Evolutionary conservation across 1,140 invertebrate species (phyloP).

Genomic region (Teleopsis dalmanni): DNA sequence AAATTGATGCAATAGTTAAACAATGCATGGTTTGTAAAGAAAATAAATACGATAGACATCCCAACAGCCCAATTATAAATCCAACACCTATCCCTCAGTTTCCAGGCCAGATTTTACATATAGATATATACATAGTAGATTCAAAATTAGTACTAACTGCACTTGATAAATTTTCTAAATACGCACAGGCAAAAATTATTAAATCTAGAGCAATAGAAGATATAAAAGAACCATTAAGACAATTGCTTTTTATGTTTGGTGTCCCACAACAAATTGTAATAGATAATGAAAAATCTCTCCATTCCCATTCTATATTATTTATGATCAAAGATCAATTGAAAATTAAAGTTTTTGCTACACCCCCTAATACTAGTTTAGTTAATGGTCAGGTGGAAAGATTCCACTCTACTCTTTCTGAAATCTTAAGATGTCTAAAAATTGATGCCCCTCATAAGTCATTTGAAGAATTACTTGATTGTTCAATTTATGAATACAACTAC

Average conservation of each 20-base stretch:
- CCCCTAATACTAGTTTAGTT: constrained; percentile 4
- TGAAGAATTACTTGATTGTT: constrained; percentile 7
- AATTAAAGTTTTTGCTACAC: constrained; percentile 4
- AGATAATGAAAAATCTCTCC: constrained; percentile 14
- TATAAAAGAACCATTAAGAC: constrained; percentile 5
- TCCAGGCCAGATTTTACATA: constrained; percentile 15
- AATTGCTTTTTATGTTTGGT: neutral
- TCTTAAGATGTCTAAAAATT: constrained; percentile 11
- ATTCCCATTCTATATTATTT: constrained; percentile 1
- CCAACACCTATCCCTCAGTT: constrained; percentile 13
- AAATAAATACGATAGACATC: constrained; percentile 6
- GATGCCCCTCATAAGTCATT: constrained; percentile 3
- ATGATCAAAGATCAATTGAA: constrained; percentile 7
- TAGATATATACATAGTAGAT: constrained; percentile 15
- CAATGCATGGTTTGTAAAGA: constrained; percentile 16
- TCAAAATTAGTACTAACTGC: constrained; percentile 2
- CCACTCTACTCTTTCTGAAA: constrained; percentile 17
- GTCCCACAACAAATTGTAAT: constrained; percentile 8
- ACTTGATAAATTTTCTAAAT: constrained; percentile 20
- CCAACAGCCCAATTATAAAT: constrained; percentile 3
- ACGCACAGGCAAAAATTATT: constrained; percentile 8
- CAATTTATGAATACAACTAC: constrained; percentile 12
- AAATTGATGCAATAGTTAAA: constrained; percentile 10
- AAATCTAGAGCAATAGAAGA: constrained; percentile 14
- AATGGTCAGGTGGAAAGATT: constrained; percentile 18